These are phyloP conservation scores for Pogona vitticeps DNA, from an alignment of 2,113 vertebrate species.

Conservation along the genomic window DNA sequence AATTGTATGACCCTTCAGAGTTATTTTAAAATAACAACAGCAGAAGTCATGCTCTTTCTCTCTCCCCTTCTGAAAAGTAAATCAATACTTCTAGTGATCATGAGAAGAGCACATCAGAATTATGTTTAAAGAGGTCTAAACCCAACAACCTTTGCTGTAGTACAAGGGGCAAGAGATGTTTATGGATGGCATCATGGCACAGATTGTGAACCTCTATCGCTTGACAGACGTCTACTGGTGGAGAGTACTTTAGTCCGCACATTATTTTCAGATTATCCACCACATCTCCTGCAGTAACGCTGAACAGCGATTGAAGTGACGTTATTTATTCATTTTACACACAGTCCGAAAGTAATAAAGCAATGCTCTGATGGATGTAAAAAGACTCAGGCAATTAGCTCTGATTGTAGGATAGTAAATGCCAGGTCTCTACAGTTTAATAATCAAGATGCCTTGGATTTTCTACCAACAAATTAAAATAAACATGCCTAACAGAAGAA, in stretches of 20 bases:
- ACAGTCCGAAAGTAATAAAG: constrained; percentile 69
- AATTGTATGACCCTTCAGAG: not conserved
- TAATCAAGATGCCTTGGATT: constrained; percentile 67
- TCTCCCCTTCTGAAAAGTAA: constrained; percentile 1
- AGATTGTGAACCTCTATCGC: constrained; percentile 58
- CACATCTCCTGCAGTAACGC: constrained; percentile 62
- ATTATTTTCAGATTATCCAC: constrained; percentile 63
- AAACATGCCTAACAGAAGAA: not conserved
- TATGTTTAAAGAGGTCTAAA: not conserved
- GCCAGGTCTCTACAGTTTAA: constrained; percentile 71
- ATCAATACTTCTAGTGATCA: not conserved
- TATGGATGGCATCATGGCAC: constrained; percentile 42
- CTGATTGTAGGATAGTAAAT: constrained; percentile 67
- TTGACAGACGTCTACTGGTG: constrained; percentile 71
- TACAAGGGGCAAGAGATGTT: constrained; percentile 13
- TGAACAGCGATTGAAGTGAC: constrained; percentile 62
- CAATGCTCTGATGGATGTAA: constrained; percentile 67
- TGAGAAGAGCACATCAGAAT: not conserved
- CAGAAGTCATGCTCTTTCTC: not conserved
- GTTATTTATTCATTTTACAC: constrained; percentile 74
- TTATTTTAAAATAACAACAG: not conserved
- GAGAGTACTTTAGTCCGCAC: constrained; percentile 51
- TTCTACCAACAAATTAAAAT: constrained; percentile 54
- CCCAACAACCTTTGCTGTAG: not conserved
- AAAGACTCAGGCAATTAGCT: constrained; percentile 75